phyloP scores from a whole-genome alignment of 2,888 invertebrate species.

The Leucania comma region DNA sequence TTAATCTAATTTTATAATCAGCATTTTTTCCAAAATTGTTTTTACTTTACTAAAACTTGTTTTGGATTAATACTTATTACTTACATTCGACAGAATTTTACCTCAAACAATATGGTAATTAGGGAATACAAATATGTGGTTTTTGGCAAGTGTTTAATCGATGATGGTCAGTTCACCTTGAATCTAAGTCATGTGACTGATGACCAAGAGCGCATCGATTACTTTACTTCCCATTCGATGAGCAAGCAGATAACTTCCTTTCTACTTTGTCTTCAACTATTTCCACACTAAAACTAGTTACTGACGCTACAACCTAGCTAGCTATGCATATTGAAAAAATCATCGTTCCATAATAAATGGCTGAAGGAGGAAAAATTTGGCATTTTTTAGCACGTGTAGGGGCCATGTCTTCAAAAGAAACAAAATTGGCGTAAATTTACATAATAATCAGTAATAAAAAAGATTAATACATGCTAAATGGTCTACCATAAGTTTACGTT shows the following conservation, averaged over 20 bases:
- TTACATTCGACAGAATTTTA: neutral
- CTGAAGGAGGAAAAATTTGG: constrained; percentile 25
- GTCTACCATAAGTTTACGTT: constrained; percentile 9
- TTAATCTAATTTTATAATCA: neutral
- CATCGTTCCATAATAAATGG: constrained; percentile 11
- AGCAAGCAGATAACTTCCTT: constrained; percentile 42
- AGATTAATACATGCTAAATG: constrained; percentile 2
- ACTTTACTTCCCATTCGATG: constrained; percentile 50
- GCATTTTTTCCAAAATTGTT: neutral
- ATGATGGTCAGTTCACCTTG: constrained; percentile 72
- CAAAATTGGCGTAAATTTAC: constrained; percentile 20
- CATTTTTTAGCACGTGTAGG: constrained; percentile 20
- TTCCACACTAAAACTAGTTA: constrained; percentile 17
- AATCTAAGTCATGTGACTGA: constrained; percentile 77
- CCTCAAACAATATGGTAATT: constrained; percentile 17
- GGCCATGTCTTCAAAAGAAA: constrained; percentile 7
- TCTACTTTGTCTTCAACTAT: constrained; percentile 21
- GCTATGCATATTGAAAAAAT: constrained; percentile 24
- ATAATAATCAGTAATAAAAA: constrained; percentile 22
- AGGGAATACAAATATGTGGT: constrained; percentile 29
- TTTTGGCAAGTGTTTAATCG: constrained; percentile 51
- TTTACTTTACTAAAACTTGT: neutral
- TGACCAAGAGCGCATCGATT: constrained; percentile 40
- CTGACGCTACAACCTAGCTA: constrained; percentile 9
- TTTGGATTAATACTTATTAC: neutral